These are phyloP conservation scores for Trichogramma pretiosum DNA, from an alignment of 1,140 invertebrate species.

Conservation along the genomic window DNA sequence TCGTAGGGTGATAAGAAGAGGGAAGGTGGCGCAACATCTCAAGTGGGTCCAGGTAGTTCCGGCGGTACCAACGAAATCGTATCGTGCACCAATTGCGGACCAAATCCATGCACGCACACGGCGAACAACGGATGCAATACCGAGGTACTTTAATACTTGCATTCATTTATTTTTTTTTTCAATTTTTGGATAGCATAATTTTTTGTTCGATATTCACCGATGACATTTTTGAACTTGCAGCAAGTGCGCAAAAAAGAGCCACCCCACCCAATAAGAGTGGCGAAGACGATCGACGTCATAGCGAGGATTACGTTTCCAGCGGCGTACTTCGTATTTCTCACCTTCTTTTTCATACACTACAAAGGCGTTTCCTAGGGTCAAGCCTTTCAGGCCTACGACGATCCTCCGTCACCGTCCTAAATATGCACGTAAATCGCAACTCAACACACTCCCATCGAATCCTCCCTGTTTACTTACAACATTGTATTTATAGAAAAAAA, in stretches of 20 bases:
- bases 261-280: slow-evolving; percentile 82
- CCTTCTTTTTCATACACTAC: slow-evolving; percentile 90
- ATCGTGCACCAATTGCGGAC: slow-evolving; percentile 69
- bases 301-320: slow-evolving; percentile 85
- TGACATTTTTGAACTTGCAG: no score
- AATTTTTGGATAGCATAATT: background rate
- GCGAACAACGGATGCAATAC: slow-evolving; percentile 77
- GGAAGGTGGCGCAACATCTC: slow-evolving; percentile 41
- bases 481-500: no score
- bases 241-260: slow-evolving; percentile 81
- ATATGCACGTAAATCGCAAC: no score
- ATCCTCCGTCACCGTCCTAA: background rate
- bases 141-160: slow-evolving; percentile 52
- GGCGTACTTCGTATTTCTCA: slow-evolving; percentile 83
- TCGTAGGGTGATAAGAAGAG: slow-evolving; percentile 71
- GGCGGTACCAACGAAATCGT: slow-evolving; percentile 65
- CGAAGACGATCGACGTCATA: slow-evolving; percentile 90
- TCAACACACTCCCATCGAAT: no score
- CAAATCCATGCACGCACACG: slow-evolving; percentile 73
- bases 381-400: slow-evolving; percentile 12
- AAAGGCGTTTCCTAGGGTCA: slow-evolving; percentile 50
- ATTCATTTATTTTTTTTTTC: background rate
- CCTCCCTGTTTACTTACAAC: no score
- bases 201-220: slow-evolving; percentile 7
- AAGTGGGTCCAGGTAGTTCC: slow-evolving; percentile 22